Evolutionary conservation across 2,113 vertebrate species (phyloP).

Genomic region (Macaca fascicularis): T2T-MFA8v1.1 NC_088381.1:40407501-40408000

Average conservation of each 20-base stretch:
- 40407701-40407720: conserved; percentile 61
- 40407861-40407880: not conserved
- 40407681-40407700: conserved; percentile 63
- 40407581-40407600: conserved; percentile 67
- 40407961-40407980: not conserved
- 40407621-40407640: conserved; percentile 78
- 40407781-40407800: conserved; percentile 66
- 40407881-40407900: not conserved
- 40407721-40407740: conserved; percentile 59
- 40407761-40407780: conserved; percentile 64
- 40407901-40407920: not conserved
- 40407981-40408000: not conserved
- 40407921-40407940: not conserved
- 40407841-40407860: conserved; percentile 84
- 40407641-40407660: conserved; percentile 14
- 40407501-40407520: not conserved
- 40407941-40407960: not conserved
- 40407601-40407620: conserved; percentile 73
- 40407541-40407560: not conserved
- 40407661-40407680: conserved; percentile 59
- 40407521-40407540: not conserved
- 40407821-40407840: conserved; percentile 68
- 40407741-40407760: conserved; percentile 73
- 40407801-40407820: conserved; percentile 71
- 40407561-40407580: not conserved